A percentile compares a stretch with the other conserved stretches of the same genome.
Conservation (phyloP, 2,797 vertebrate species). For the Leptatherina wallacei region DNA sequence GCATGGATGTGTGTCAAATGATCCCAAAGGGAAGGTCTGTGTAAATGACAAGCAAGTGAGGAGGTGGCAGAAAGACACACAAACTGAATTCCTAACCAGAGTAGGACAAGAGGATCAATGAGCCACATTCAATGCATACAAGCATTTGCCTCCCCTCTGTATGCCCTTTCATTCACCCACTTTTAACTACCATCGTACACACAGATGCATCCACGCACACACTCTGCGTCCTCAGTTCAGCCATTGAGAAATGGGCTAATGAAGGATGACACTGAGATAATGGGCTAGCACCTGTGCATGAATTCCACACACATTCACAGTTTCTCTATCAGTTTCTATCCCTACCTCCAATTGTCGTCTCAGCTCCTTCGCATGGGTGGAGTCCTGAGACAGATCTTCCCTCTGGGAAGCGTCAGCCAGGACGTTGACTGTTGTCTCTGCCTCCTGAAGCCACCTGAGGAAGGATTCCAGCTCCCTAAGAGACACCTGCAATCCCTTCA, state of each 20-base stretch:
- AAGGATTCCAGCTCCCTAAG: slow-evolving; percentile 92
- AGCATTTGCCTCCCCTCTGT: slow-evolving; percentile 40
- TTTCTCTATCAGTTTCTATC: slow-evolving; percentile 3
- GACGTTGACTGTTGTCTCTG: slow-evolving; percentile 91
- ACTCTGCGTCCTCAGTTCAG: slow-evolving; percentile 1
- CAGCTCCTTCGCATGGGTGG: slow-evolving; percentile 83
- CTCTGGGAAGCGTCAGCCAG: slow-evolving; percentile 90
- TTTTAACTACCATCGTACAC: slow-evolving; percentile 40
- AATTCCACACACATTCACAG: slow-evolving; percentile 30
- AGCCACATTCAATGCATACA: slow-evolving; percentile 49
- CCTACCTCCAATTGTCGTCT: slow-evolving; percentile 91
- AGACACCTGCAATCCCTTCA: slow-evolving; percentile 88
- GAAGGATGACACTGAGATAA: slow-evolving; percentile 69
- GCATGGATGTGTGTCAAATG: slow-evolving; percentile 45
- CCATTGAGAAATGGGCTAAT: slow-evolving; percentile 53
- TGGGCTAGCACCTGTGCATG: slow-evolving; percentile 55
- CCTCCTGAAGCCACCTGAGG: slow-evolving; percentile 96
- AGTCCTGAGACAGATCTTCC: slow-evolving; percentile 89
- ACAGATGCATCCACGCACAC: slow-evolving; percentile 13
- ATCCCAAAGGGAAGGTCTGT: slow-evolving; percentile 53
- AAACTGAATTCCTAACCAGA: slow-evolving; percentile 42
- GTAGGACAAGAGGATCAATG: slow-evolving; percentile 58
- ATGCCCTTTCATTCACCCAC: slow-evolving; percentile 42
- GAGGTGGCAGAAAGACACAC: slow-evolving; percentile 15
- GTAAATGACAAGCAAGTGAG: slow-evolving; percentile 64